Evolutionary conservation across 2,888 invertebrate species (phyloP).

Genomic region (Pemphredon lugubris): DNA sequence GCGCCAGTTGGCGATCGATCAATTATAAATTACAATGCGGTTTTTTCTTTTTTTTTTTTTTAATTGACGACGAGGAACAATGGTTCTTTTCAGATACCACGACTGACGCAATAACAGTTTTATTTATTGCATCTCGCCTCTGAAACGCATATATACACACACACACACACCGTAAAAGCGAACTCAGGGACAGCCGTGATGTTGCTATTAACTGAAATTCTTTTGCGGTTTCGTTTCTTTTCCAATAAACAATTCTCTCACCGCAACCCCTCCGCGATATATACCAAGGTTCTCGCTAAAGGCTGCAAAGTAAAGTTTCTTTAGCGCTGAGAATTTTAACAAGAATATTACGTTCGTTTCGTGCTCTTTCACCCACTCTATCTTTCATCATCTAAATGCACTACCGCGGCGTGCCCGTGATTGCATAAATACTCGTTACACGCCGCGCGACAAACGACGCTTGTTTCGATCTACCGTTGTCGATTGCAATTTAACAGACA

Average conservation of each 20-base stretch:
- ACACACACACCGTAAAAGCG: slow-evolving; percentile 28
- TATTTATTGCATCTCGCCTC: slow-evolving; percentile 40
- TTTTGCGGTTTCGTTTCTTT: slow-evolving; percentile 16
- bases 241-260: slow-evolving; percentile 22
- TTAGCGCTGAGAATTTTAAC: slow-evolving; percentile 44
- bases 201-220: slow-evolving; percentile 45
- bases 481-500: slow-evolving; percentile 42
- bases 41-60: slow-evolving; percentile 21
- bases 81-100: slow-evolving; percentile 33
- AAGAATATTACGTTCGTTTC: slow-evolving; percentile 49
- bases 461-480: slow-evolving; percentile 29
- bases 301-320: neutral
- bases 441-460: slow-evolving; percentile 48
- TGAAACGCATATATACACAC: no score
- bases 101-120: slow-evolving; percentile 48
- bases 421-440: slow-evolving; percentile 42
- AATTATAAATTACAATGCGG: slow-evolving; percentile 47
- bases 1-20: slow-evolving; percentile 36
- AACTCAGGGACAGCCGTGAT: slow-evolving; percentile 25
- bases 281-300: slow-evolving; percentile 12
- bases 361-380: slow-evolving; percentile 29
- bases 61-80: slow-evolving; percentile 48
- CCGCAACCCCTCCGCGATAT: slow-evolving; percentile 15
- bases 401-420: slow-evolving; percentile 12
- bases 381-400: slow-evolving; percentile 54